phyloP scores from a whole-genome alignment of 2,113 vertebrate genomes.

The Hyla sarda region DNA sequence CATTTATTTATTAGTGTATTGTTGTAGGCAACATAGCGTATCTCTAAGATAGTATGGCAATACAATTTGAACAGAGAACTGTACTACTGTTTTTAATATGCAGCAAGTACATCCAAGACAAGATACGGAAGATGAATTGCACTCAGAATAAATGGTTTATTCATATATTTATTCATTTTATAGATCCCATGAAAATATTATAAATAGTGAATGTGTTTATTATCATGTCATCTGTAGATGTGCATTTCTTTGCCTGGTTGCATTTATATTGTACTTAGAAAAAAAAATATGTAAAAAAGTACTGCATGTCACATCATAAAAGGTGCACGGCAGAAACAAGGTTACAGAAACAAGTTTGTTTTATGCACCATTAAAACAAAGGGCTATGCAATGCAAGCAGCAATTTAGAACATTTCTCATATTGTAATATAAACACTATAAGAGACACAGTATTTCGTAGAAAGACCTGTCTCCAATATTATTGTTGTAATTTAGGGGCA shows the following conservation, averaged over 20 bases:
- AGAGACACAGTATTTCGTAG: background rate
- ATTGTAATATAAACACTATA: background rate
- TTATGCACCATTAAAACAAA: slow-evolving; percentile 10
- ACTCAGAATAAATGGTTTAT: background rate
- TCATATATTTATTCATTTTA: background rate
- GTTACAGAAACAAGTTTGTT: background rate
- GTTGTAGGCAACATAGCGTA: background rate
- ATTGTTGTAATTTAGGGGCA: background rate
- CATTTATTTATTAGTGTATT: background rate
- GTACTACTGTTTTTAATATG: background rate
- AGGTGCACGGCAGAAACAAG: background rate
- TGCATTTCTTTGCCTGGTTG: background rate
- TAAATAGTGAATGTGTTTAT: slow-evolving; percentile 9
- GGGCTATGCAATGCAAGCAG: background rate
- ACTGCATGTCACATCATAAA: background rate
- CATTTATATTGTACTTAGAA: background rate
- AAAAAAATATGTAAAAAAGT: background rate
- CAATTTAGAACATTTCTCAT: background rate
- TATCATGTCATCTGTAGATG: background rate
- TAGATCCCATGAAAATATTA: slow-evolving; percentile 11
- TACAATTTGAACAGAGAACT: background rate
- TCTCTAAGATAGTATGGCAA: background rate
- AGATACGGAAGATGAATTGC: background rate
- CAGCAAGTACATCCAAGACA: background rate
- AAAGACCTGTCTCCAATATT: background rate